phyloP scores from a whole-genome alignment of 2,888 invertebrate genomes.

The Drosophila glabriapex region DNA sequence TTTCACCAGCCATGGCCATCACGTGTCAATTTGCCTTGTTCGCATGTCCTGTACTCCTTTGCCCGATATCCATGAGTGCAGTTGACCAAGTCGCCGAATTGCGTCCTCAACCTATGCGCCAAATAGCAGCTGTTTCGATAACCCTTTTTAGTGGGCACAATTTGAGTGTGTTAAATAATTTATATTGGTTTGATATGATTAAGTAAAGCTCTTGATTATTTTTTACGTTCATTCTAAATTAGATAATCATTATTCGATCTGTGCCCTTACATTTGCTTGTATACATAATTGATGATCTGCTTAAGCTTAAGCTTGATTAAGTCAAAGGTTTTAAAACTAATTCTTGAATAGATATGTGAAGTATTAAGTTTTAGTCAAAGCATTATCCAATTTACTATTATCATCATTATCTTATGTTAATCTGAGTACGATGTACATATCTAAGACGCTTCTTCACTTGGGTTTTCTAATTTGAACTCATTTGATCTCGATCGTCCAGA shows the following conservation, averaged over 20 bases:
- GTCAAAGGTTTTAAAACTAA: background rate
- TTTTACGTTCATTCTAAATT: background rate
- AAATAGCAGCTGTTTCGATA: background rate
- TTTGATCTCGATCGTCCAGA: background rate
- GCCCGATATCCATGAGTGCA: background rate
- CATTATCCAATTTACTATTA: background rate
- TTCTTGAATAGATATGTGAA: background rate
- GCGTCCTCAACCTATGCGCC: background rate
- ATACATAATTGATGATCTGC: background rate
- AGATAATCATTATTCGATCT: background rate
- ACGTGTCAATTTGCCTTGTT: slow-evolving; percentile 57
- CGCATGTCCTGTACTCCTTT: slow-evolving; percentile 10
- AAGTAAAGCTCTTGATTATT: background rate
- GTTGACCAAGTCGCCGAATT: background rate
- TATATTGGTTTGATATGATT: background rate
- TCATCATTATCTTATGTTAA: background rate
- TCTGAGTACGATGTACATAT: too few relatives aligned
- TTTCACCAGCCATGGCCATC: slow-evolving; percentile 37
- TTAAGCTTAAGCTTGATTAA: background rate
- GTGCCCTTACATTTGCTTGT: too few relatives aligned
- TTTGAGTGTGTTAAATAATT: background rate
- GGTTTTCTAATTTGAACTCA: too few relatives aligned
- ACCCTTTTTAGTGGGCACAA: background rate
- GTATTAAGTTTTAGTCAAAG: background rate
- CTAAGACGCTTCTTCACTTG: background rate